Evolutionary conservation across 2,797 vertebrate species (phyloP).

Genomic region (Danionella dracula): DNA sequence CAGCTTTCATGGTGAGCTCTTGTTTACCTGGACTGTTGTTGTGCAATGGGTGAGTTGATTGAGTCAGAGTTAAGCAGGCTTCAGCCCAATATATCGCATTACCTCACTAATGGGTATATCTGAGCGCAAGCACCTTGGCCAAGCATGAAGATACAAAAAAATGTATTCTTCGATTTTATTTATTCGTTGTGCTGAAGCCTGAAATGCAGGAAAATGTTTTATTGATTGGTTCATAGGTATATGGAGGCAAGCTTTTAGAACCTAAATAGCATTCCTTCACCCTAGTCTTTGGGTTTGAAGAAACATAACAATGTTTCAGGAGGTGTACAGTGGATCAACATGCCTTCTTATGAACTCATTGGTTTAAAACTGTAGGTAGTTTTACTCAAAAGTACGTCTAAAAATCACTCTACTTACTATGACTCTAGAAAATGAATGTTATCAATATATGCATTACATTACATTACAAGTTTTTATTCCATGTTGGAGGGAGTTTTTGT

Average conservation of each 20-base stretch:
- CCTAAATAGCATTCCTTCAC: slow-evolving; percentile 42
- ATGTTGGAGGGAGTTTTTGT: too few species aligned
- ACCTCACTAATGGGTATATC: slow-evolving; percentile 27
- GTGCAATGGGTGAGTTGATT: slow-evolving; percentile 30
- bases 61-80: slow-evolving; percentile 30
- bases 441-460: too few species aligned
- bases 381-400: too few species aligned
- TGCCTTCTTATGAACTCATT: too few species aligned
- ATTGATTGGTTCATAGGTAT: slow-evolving; percentile 59
- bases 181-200: slow-evolving; percentile 41
- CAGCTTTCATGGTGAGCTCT: slow-evolving; percentile 5
- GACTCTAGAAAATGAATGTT: too few species aligned
- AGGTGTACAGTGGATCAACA: too few species aligned
- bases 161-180: slow-evolving; percentile 45
- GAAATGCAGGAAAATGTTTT: slow-evolving; percentile 57
- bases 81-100: slow-evolving; percentile 16
- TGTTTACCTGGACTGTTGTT: slow-evolving; percentile 10
- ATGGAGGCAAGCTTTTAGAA: slow-evolving; percentile 56
- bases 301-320: neutral
- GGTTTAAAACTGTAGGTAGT: too few species aligned
- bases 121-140: slow-evolving; percentile 19
- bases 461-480: too few species aligned
- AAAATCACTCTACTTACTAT: too few species aligned
- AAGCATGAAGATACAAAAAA: slow-evolving; percentile 26
- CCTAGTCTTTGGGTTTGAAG: slow-evolving; percentile 26